Base-by-base conservation (phyloP, 2,888 invertebrate species). In the Drosophila kambysellisi region DNA sequence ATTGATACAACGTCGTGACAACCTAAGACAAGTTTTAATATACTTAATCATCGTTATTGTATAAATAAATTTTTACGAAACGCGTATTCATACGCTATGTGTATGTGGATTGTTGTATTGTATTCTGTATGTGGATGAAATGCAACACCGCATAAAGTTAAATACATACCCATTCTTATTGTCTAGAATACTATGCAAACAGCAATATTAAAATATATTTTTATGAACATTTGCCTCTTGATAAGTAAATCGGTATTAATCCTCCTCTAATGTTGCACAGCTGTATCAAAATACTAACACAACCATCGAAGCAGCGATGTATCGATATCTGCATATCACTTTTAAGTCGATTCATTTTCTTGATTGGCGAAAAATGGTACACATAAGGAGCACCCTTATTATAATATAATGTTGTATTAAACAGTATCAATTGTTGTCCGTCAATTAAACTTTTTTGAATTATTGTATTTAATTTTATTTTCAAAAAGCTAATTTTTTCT, bases 1-100 rank as follows among this genome's bases (percentile, higher is more conserved):
- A 91, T 76, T 37, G 88, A 68, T 20, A 85, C 74, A 37, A 73
- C 73, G 66, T 88, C 76, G 62, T 72, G 74, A 29, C 62, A 60
- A 67, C 70, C 84, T 84, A 29, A 35, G 68, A 66, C 17, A 39
- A 33, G 4, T 33, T 39, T 8, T 15, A 11, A 30, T 29, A 51
- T 37, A 15, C 29, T 46, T 48, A 17, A 43, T 11, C 1, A 30
- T 56, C 12, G 17, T 20, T 12, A 20, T n/a, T 57, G n/a, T 32
- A 6, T 5, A 15, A 41, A 46, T 12, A 15, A 12, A 43, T 48
- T 32, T 57, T 12, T 33, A 32, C 30, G 11, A 46, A 12, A 29
- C n/a, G 30, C 32, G 50, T 50, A 43, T 43, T 17, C 3, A 53
- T 11, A 39, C 11, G 37, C 4, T 25, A 30, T 25, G 25, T 25